Base-by-base conservation (phyloP, 2,113 vertebrate species). In the Meleagris gallopavo region DNA sequence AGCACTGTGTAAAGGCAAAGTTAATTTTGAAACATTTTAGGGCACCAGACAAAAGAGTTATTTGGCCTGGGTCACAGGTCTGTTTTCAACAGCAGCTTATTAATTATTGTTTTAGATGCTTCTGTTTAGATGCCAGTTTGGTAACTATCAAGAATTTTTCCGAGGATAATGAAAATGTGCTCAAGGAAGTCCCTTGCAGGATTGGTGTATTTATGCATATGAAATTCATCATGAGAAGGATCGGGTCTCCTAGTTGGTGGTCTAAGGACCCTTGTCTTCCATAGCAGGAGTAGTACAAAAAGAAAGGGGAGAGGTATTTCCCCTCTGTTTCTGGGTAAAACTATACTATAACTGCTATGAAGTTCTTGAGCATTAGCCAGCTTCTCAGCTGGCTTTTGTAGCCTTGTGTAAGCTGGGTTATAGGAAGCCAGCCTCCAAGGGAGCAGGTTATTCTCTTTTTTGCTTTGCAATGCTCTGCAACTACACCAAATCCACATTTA, bases 201-300 rank as follows among this genome's bases (percentile, higher is more conserved):
- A 60, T 10, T 32, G 50, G 15, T 46, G 36, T 66, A 32, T 24
- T 84, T 9, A 21, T 1, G 3, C 1, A 0, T 18, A 15, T 2
- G 6, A 27, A 70, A 29, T 41, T 80, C 60, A 36, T 19, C 20
- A 6, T 0, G 4, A 72, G 43, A 40, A 50, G 34, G 72, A 9
- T 43, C 0, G 0, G 15, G 22, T n/a, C 60, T 52, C 52, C 16
- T 29, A 34, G 52, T 41, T 64, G 0, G 0, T 66, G 50, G 32
- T 32, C 2, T 0, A 73, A 73, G 36, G 54, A 73, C n/a, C 21
- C 89, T 78, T 45, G n/a, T 36, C 54, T 90, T 80, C 21, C 38
- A 11, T 45, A 86, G 32, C 50, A 88, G 69, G 25, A 80, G 9
- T 32, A 67, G 70, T 38, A 80, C 55, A 55, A 55, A 57, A 32